A percentile compares a stretch with the other conserved stretches of the same genome.
These are phyloP conservation scores for Polypterus bichir DNA, from an alignment of 2,113 vertebrate species.

Conservation along the genomic window DNA sequence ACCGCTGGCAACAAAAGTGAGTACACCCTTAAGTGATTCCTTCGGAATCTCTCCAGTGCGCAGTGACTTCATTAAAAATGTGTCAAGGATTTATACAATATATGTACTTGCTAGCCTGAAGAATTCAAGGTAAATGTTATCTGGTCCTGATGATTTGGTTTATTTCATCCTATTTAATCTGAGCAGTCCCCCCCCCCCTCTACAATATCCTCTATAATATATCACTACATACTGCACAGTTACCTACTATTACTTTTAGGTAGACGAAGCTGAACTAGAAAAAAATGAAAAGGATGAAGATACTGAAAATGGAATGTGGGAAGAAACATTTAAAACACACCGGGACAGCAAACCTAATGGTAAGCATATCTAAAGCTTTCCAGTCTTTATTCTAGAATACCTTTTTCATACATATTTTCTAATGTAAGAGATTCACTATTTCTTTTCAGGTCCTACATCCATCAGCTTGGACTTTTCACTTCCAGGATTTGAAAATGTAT, in stretches of 20 bases:
- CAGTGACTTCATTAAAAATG: too few relatives aligned
- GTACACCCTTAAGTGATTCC: too few relatives aligned
- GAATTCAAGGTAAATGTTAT: too few relatives aligned
- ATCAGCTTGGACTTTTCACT: conserved; percentile 81
- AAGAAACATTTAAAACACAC: conserved; percentile 82
- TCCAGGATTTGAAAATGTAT: conserved; percentile 77
- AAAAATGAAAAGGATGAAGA: conserved; percentile 42
- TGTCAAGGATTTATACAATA: too few relatives aligned
- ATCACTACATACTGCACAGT: background rate
- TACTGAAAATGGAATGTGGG: conserved; percentile 60
- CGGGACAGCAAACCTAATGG: conserved; percentile 74
- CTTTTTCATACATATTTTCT: too few relatives aligned
- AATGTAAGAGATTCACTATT: background rate
- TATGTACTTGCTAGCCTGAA: too few relatives aligned
- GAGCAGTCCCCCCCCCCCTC: background rate
- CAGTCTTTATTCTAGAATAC: too few relatives aligned
- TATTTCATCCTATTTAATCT: too few relatives aligned
- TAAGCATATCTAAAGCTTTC: conserved; percentile 22
- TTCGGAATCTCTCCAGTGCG: too few relatives aligned
- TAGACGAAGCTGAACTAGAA: conserved; percentile 36
- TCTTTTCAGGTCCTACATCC: conserved; percentile 60
- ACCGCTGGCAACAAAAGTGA: too few relatives aligned
- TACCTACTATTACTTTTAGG: conserved; percentile 11
- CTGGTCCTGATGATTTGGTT: too few relatives aligned
- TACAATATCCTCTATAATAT: background rate